Base-by-base conservation (phyloP, 2,888 invertebrate genomes). In the Coleophora deauratella region DNA sequence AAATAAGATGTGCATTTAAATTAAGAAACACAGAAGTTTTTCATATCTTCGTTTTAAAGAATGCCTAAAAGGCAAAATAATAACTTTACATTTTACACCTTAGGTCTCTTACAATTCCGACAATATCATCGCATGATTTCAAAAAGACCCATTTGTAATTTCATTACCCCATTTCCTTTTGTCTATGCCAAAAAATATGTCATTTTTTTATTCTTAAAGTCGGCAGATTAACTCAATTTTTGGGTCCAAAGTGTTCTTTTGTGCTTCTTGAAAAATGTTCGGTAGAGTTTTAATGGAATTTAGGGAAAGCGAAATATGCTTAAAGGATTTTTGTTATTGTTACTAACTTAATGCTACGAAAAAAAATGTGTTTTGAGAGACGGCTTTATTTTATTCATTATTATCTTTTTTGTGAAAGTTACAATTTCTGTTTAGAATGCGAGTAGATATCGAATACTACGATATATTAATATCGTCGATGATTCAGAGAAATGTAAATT, bases 171-270 rank as follows among this genome's bases (percentile, higher is more conserved):
- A 64, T 58, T 35, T 62, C 61, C 57, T 60, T 58, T 59, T 55
- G 56, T 62, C 56, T 59, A 47, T 56, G 56, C 57, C 35, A 37
- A 54, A 59, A 61, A 62, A 56, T 68, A 62, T n/a, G n/a, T n/a
- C n/a, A n/a, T n/a, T n/a, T 59, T 60, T 57, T 61, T 59, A 62
- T 62, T 57, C 57, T 59, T 58, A 57, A 63, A 61, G 63, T 66
- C 63, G 58, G 57, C 55, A 72, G 63, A 71, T 71, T 72, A 72
- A 72, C 70, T 69, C 66, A 71, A 72, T 72, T 72, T 72, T 62
- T 58, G 56, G 54, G 60, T 58, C 57, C 56, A 57, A 57, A 63
- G 58, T 62, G 56, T 65, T 66, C 60, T 60, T 62, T 67, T 66
- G 58, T 59, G 54, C 46, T 52, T 47, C 27, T 35, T n/a, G 10